These are phyloP conservation scores for Petrocephalus zakoni DNA, from an alignment of 2,113 vertebrate species.

Conservation along the genomic window DNA sequence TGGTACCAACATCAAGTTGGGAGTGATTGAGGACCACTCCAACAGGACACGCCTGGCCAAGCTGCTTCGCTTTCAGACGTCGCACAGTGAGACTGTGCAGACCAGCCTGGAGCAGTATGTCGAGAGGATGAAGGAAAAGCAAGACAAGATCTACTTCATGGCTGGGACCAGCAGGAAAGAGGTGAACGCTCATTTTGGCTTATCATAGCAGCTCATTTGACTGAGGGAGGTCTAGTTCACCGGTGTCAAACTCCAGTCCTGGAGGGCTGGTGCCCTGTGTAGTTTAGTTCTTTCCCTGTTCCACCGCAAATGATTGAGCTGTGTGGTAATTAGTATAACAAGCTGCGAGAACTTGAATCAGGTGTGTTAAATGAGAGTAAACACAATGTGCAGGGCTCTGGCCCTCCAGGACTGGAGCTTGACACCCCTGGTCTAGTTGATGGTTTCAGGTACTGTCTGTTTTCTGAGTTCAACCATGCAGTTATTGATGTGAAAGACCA, in stretches of 20 bases:
- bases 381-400: too few relatives aligned
- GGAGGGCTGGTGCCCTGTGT: too few relatives aligned
- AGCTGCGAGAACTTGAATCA: too few relatives aligned
- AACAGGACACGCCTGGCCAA: slow-evolving; percentile 95
- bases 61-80: slow-evolving; percentile 93
- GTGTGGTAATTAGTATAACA: too few relatives aligned
- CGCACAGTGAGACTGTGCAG: slow-evolving; percentile 70
- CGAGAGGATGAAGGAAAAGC: slow-evolving; percentile 98
- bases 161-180: slow-evolving; percentile 90
- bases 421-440: too few relatives aligned
- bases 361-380: too few relatives aligned
- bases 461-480: neutral
- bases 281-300: too few relatives aligned
- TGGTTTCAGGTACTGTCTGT: neutral
- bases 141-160: slow-evolving; percentile 99
- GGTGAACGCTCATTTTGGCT: slow-evolving; percentile 52
- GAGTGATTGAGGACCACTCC: slow-evolving; percentile 97
- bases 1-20: slow-evolving; percentile 95
- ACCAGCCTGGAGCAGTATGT: slow-evolving; percentile 92
- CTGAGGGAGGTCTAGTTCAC: neutral
- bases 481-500: neutral
- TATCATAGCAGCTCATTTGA: neutral
- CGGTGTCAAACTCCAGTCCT: too few relatives aligned
- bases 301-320: too few relatives aligned
- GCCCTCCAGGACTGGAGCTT: too few relatives aligned